Base-by-base conservation (phyloP, 2,888 invertebrate genomes). In the Tortricodes alternella region DNA sequence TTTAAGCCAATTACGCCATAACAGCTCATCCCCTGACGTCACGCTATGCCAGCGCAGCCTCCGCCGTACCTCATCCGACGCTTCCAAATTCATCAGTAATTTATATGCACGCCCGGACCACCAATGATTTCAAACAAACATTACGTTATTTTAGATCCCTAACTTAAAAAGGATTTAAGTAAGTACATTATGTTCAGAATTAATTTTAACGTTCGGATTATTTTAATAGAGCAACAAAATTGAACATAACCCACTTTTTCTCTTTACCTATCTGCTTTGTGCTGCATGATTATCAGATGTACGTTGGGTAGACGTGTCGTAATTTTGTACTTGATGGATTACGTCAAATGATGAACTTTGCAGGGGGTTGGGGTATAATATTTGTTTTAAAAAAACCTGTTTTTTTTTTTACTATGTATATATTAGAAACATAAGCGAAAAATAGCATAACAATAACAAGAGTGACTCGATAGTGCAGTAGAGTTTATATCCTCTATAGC, bases 1-100 rank as follows among this genome's bases (percentile, higher is more conserved):
- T 84, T 83, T 84, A 77, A 80, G 77, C 77, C 83, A 87, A 85
- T 87, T 85, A 55, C 49, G 44, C 27, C 13, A 85, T 73, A 78
- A 76, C 75, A 71, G 71, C 71, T 68, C 65, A 67, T 70, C 70
- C 73, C 67, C 70, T 62, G 64, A 64, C 73, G 72, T 69, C 76
- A 70, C 46, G 29, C 48, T 34, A 27, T 19, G 32, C 34, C 35
- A 23, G 13, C 39, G 21, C 44, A 16, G 15, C n/a, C 24, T 35
- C 46, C 15, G 13, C 35, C 27, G 24, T 48, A 48, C 16, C 27
- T 55, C 49, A 55, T 49, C 37, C 15, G 55, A 43, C 49, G 49
- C 48, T 55, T 48, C 34, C 29, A 35, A 55, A 55, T 49, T 49
- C 55, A 55, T 55, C 55, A 49, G 41, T 55, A 55, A 55, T 55